Base-by-base conservation (phyloP, 2,797 vertebrate genomes). In the Triplophysa yarkandensis region DNA sequence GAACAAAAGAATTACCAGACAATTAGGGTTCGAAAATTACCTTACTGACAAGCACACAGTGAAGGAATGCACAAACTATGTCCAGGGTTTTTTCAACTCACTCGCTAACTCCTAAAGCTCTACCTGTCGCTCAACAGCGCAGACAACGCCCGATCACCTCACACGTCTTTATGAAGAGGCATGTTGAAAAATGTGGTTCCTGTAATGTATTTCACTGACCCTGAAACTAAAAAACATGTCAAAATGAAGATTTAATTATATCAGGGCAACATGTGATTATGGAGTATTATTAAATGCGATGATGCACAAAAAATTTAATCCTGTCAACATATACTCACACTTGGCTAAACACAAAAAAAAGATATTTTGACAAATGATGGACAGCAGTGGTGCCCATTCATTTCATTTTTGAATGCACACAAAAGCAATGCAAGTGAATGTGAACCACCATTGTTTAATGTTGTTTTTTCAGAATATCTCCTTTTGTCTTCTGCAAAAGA, bases 11-110 rank as follows among this genome's bases (percentile, higher is more conserved):
- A 77, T 74, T 82, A 84, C 71, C 48, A 58, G 27, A 65, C 76
- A 81, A 81, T 82, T 81, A 79, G 65, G 68, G 50, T 36, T 62
- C 17, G 71, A 80, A 81, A 78, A 82, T 77, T 66, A 79, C 77
- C 72, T 79, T 74, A 74, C 74, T 76, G 77, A 78, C 71, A 79
- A 13, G 79, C 73, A 67, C 71, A 81, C 72, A 21, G 77, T 76
- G 72, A 77, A 77, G 79, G 82, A 85, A 85, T 79, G 78, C 71
- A 82, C 81, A 83, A 83, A 85, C 77, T 77, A 71, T 55, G 78
- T 81, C 78, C 82, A 79, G 32, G 41, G 25, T 63, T 64, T 75
- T 66, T 73, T 79, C 36, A 14, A 32, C 32, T 23, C 46, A 16
- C 63, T 21, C 19, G 72, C 48, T 79, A 83, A 83, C 79, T 80